phyloP scores from a whole-genome alignment of 2,797 vertebrate species.

The Dendrocincla fuliginosa region DNA sequence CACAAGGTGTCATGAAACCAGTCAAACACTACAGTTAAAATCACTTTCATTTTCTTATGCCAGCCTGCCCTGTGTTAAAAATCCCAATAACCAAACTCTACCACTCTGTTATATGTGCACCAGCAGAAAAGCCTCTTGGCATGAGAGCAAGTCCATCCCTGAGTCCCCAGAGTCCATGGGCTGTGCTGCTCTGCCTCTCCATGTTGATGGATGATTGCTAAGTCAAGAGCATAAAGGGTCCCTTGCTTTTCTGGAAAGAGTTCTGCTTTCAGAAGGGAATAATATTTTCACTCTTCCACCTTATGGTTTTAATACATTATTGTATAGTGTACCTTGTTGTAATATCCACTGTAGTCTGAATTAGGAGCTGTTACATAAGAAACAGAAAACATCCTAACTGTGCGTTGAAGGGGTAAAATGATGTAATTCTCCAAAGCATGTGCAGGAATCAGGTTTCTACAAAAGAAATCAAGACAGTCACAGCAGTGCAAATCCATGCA shows the following conservation, averaged over 20 bases:
- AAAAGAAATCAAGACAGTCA: neutral
- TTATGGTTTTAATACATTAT: neutral
- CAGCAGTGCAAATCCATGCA: neutral
- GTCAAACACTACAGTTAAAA: neutral
- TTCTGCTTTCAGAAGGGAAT: neutral
- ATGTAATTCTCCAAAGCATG: neutral
- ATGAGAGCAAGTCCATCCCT: neutral
- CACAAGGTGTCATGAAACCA: neutral
- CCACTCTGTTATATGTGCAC: neutral
- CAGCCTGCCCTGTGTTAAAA: neutral
- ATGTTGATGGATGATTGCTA: neutral
- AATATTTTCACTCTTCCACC: neutral
- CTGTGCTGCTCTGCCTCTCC: neutral
- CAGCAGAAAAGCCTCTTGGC: neutral
- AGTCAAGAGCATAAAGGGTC: neutral
- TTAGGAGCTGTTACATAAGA: slow-evolving; percentile 13
- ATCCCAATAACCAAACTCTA: neutral
- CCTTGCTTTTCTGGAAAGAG: neutral
- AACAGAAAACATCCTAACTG: slow-evolving; percentile 6
- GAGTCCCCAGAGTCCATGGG: neutral
- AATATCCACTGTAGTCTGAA: neutral
- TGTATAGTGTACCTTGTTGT: neutral
- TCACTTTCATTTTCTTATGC: neutral
- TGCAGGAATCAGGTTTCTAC: neutral
- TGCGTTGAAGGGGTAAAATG: neutral